Evolutionary conservation across 2,888 invertebrate genomes (phyloP).

Genomic region (Chirona hameri): DNA sequence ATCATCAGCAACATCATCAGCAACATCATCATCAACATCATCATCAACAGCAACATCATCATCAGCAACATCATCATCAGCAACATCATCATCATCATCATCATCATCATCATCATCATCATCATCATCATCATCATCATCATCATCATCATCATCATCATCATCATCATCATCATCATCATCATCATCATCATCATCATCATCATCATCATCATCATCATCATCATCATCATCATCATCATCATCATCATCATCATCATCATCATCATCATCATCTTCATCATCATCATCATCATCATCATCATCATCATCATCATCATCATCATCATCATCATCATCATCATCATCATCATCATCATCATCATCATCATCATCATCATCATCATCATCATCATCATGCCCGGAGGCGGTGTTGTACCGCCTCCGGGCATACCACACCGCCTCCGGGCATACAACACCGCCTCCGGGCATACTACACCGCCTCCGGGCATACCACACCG

Average conservation of each 20-base stretch:
- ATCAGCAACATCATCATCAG: too few species aligned
- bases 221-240: conserved; percentile 22
- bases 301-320: conserved; percentile 22
- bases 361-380: conserved; percentile 22
- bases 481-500: too few species aligned
- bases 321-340: conserved; percentile 22
- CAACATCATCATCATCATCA: too few species aligned
- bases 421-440: too few species aligned
- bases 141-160: conserved; percentile 22
- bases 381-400: too few species aligned
- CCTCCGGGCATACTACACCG: too few species aligned
- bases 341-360: conserved; percentile 22
- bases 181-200: conserved; percentile 22
- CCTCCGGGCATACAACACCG: too few species aligned
- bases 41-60: too few species aligned
- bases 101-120: too few species aligned
- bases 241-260: conserved; percentile 22
- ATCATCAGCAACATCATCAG: too few species aligned
- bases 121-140: conserved; percentile 22
- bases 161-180: conserved; percentile 22
- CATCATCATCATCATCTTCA: conserved; percentile 12
- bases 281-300: conserved; percentile 22
- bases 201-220: conserved; percentile 22
- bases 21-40: too few species aligned
- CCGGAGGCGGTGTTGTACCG: too few species aligned